A percentile compares a stretch with the other conserved stretches of the same genome.
Evolutionary conservation across 1,140 invertebrate genomes (phyloP).

Genomic region (Leptoteleia sp.): DNA sequence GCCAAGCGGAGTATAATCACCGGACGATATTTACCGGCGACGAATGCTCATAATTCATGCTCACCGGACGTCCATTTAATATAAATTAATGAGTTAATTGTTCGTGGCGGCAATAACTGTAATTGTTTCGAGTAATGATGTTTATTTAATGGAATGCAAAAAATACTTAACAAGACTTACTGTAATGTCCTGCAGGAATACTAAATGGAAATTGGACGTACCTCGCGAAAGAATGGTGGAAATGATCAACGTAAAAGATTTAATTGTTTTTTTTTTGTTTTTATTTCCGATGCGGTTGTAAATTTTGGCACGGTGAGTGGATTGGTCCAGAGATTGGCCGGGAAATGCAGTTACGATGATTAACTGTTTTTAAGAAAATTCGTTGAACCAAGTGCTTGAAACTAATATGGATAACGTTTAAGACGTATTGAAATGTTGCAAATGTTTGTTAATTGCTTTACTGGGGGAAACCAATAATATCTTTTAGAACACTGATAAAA

Average conservation of each 20-base stretch:
- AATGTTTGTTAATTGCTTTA: no score
- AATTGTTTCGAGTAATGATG: slow-evolving; percentile 13
- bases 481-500: no score
- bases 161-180: not conserved
- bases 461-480: no score
- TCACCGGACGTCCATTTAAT: slow-evolving; percentile 5
- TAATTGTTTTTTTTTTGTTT: no score
- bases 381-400: not conserved
- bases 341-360: not conserved
- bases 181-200: slow-evolving; percentile 2
- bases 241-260: no score
- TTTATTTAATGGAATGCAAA: slow-evolving; percentile 15
- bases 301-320: no score
- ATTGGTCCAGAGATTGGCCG: not conserved
- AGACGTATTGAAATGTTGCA: no score
- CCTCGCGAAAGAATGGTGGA: no score
- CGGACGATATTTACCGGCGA: not conserved
- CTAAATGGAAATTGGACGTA: slow-evolving; percentile 18
- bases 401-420: no score
- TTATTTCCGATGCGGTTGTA: no score
- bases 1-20: no score
- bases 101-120: slow-evolving; percentile 1
- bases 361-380: not conserved
- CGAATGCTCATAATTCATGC: slow-evolving; percentile 3
- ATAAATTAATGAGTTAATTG: slow-evolving; percentile 28